Percentiles rank a stretch among this genome's conserved stretches.
phyloP scores from a whole-genome alignment of 2,888 invertebrate genomes.

The Aricia artaxerxes region DNA sequence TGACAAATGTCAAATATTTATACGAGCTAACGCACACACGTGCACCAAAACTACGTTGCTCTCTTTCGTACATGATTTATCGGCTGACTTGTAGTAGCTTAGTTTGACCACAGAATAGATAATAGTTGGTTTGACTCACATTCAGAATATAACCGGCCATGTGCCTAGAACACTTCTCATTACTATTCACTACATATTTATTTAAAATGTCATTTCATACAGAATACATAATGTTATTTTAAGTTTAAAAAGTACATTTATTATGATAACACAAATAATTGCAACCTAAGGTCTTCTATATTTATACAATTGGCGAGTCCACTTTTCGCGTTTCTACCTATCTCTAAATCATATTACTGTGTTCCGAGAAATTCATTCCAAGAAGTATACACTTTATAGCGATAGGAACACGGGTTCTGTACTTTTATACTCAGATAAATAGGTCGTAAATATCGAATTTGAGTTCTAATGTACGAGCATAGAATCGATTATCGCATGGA shows the following conservation, averaged over 20 bases:
- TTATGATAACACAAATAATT: slow-evolving; percentile 8
- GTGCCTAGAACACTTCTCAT: too few relatives aligned
- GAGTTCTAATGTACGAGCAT: not conserved
- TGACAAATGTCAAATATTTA: too few relatives aligned
- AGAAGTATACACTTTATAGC: not conserved
- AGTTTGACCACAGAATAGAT: too few relatives aligned
- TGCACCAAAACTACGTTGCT: too few relatives aligned
- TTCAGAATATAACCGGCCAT: too few relatives aligned
- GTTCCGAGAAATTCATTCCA: not conserved
- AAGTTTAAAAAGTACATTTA: not conserved
- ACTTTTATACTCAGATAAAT: not conserved
- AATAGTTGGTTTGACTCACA: too few relatives aligned
- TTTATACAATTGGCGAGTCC: slow-evolving; percentile 4
- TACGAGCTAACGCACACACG: too few relatives aligned
- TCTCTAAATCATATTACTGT: slow-evolving; percentile 18
- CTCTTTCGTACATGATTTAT: too few relatives aligned
- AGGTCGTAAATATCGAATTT: slow-evolving; percentile 20
- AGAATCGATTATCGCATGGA: not conserved
- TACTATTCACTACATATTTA: too few relatives aligned
- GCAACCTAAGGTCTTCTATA: not conserved
- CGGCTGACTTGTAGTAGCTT: too few relatives aligned
- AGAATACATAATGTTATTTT: not conserved
- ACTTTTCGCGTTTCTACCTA: slow-evolving; percentile 19
- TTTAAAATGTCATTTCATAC: too few relatives aligned
- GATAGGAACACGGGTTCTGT: not conserved